These are phyloP conservation scores for Aulostomus chinensis DNA, from an alignment of 2,797 vertebrate species.

Conservation along the genomic window DNA sequence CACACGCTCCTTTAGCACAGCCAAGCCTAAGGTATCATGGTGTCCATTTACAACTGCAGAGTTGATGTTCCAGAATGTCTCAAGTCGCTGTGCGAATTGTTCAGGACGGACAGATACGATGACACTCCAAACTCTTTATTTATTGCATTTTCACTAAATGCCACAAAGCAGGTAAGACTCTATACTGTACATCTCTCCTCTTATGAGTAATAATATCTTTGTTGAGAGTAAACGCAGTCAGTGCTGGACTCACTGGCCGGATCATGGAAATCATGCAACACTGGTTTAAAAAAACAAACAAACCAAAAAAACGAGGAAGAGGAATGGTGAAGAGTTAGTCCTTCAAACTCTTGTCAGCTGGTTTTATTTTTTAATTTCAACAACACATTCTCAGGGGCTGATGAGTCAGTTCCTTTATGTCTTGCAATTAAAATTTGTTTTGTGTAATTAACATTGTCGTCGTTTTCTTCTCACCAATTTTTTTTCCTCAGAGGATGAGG, in stretches of 20 bases:
- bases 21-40: slow-evolving; percentile 34
- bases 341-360: slow-evolving; percentile 22
- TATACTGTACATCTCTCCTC: slow-evolving; percentile 4
- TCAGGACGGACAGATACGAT: slow-evolving; percentile 7
- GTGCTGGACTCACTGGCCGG: slow-evolving; percentile 60
- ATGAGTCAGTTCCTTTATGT: slow-evolving; percentile 35
- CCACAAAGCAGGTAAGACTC: slow-evolving; percentile 10
- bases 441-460: slow-evolving; percentile 32
- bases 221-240: slow-evolving; percentile 14
- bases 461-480: slow-evolving; percentile 4
- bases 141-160: slow-evolving; percentile 44
- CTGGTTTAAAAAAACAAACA: not conserved
- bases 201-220: slow-evolving; percentile 11
- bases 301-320: not conserved
- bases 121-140: slow-evolving; percentile 24
- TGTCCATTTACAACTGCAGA: slow-evolving; percentile 15
- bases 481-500: no score
- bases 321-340: not conserved
- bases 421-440: slow-evolving; percentile 61
- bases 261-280: not conserved
- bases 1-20: slow-evolving; percentile 37
- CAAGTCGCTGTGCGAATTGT: slow-evolving; percentile 19
- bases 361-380: slow-evolving; percentile 53
- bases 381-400: slow-evolving; percentile 40
- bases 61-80: no score